These are phyloP conservation scores for Pachliopta kotzebuea DNA, from an alignment of 2,888 invertebrate species.

Conservation along the genomic window DNA sequence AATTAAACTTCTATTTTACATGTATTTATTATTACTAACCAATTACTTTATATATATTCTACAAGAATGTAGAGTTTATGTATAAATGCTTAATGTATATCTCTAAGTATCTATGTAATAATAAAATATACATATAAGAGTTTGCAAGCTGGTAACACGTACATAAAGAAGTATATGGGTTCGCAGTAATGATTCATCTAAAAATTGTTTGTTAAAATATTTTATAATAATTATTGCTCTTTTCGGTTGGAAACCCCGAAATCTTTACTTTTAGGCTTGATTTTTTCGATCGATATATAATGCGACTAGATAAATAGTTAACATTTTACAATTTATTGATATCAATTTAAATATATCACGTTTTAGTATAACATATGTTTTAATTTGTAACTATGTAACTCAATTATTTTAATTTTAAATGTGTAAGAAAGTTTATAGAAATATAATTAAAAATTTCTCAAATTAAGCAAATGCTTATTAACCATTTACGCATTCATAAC, in stretches of 20 bases:
- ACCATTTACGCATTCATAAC: slow-evolving; percentile 48
- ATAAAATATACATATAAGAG: slow-evolving; percentile 8
- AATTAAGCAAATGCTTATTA: slow-evolving; percentile 38
- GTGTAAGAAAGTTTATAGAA: background rate
- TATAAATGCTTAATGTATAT: slow-evolving; percentile 22
- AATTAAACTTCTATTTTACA: background rate
- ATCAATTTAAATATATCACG: slow-evolving; percentile 27
- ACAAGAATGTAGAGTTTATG: background rate
- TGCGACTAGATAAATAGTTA: slow-evolving; percentile 26
- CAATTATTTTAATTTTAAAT: background rate
- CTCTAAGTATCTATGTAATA: slow-evolving; percentile 3
- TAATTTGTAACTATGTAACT: background rate
- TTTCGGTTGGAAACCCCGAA: slow-evolving; percentile 10
- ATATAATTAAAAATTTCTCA: slow-evolving; percentile 3
- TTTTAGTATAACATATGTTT: slow-evolving; percentile 16
- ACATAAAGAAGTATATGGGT: slow-evolving; percentile 3
- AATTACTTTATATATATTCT: background rate
- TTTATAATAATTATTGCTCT: slow-evolving; percentile 8
- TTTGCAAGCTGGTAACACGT: slow-evolving; percentile 2
- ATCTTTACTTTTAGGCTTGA: background rate
- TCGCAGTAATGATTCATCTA: background rate
- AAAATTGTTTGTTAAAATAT: slow-evolving; percentile 6
- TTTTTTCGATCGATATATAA: slow-evolving; percentile 9
- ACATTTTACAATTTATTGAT: slow-evolving; percentile 15
- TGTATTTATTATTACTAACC: background rate